Base-by-base conservation (phyloP, 1,140 invertebrate genomes). In the Ctenoplectra terminalis region DNA sequence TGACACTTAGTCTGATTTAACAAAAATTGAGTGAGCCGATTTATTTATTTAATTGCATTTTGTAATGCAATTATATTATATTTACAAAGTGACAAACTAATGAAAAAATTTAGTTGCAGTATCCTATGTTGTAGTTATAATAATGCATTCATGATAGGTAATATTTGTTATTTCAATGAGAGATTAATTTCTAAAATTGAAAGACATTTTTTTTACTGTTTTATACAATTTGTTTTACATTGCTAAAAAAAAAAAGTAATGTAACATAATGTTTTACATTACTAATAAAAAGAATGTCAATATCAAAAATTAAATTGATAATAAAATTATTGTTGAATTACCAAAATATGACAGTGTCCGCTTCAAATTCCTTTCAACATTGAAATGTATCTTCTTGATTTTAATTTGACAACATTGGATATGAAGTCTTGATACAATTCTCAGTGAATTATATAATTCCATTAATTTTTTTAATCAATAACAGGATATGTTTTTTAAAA, bases 291-390 rank as follows among this genome's bases (percentile, higher is more conserved):
- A 7, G 37, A 66, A 78, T 82, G 74, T 84, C 56, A 82, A 82
- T 86, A 86, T 81, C 70, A 85, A 77, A 81, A 76, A 71, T 74
- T 73, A 70, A 77, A 76, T 80, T 84, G 72, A 75, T 84, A 86
- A 86, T 85, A 84, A 85, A 87, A 83, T 86, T 61, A 83, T 86
- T 86, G 81, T 87, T 87, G 72, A 79, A 86, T 86, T 86, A 73
- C 29, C 50, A 78, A 73, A 70, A 29, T 56, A 82, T 75, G n/a
- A 81, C 63, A 76, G 56, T 86, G 71, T 82, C 75, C 63, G 73
- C 31, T 77, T 84, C 58, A 66, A 86, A 85, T 78, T 82, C 69
- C 74, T 86, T 77, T 85, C 73, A 86, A 83, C 66, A 56, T 78
- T 61, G 29, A 81, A 72, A 60, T 13, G 54, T 78, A 60, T 81